Evolutionary conservation across 1,140 invertebrate species (phyloP).

Genomic region (Listronotus bonariensis): DNA sequence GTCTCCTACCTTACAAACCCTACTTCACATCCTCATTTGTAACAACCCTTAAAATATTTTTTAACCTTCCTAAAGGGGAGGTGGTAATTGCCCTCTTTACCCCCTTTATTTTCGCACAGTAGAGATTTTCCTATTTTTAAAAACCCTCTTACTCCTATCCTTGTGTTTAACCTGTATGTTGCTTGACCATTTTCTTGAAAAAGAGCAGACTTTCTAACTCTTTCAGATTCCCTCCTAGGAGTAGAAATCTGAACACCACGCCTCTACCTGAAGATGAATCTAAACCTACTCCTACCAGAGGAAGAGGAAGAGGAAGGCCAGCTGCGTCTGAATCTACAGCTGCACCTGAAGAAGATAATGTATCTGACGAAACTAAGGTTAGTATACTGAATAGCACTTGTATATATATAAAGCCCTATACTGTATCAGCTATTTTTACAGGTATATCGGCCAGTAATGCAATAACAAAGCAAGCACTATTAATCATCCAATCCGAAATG

Average conservation of each 20-base stretch:
- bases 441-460: no score
- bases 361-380: slow-evolving; percentile 53
- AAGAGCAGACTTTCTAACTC: slow-evolving; percentile 21
- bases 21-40: no score
- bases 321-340: slow-evolving; percentile 30
- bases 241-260: slow-evolving; percentile 62
- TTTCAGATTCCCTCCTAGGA: slow-evolving; percentile 55
- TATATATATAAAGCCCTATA: background rate
- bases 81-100: no score
- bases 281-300: slow-evolving; percentile 51
- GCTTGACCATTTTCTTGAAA: slow-evolving; percentile 9
- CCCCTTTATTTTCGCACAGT: no score
- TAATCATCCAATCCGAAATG: no score
- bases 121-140: no score
- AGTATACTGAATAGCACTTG: slow-evolving; percentile 6
- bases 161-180: background rate
- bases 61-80: no score
- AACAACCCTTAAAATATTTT: no score
- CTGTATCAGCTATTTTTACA: no score
- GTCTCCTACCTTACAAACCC: no score
- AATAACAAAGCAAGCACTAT: no score
- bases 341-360: slow-evolving; percentile 42
- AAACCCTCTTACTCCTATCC: no score
- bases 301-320: slow-evolving; percentile 59
- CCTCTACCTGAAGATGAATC: slow-evolving; percentile 52